Conservation (phyloP, 2,888 invertebrate genomes). For the Pandemis heparana region DNA sequence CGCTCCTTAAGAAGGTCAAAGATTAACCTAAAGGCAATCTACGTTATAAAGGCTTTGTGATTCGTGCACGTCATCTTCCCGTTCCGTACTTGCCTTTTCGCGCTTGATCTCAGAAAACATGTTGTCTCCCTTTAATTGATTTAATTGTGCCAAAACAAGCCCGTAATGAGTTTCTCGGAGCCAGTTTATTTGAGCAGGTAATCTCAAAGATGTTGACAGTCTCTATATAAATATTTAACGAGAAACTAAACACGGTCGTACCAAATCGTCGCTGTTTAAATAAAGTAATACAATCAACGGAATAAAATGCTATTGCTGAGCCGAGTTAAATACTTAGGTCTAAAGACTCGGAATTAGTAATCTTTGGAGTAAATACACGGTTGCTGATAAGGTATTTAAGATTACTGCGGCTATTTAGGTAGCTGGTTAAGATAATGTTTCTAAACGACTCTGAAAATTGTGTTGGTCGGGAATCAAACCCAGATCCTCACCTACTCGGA, state of each 20-base stretch:
- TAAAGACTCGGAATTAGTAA: neutral
- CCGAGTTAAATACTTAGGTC: neutral
- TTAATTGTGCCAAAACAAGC: constrained; percentile 35
- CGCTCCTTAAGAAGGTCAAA: too few species aligned
- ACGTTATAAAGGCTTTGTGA: neutral
- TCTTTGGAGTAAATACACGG: neutral
- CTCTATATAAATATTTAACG: constrained; percentile 31
- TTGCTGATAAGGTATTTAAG: too few species aligned
- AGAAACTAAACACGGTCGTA: constrained; percentile 23
- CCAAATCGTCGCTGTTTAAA: constrained; percentile 14
- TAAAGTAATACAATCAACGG: neutral
- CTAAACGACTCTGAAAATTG: too few species aligned
- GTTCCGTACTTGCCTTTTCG: constrained; percentile 10
- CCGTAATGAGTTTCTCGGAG: constrained; percentile 30
- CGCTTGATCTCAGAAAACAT: constrained; percentile 34
- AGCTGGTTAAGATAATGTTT: too few species aligned
- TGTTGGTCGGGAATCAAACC: too few species aligned
- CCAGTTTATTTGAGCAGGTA: constrained; percentile 30
- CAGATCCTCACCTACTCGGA: too few species aligned
- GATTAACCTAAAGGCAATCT: neutral
- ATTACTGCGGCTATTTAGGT: too few species aligned
- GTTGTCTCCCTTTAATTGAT: constrained; percentile 38
- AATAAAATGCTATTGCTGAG: neutral
- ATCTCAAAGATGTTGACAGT: constrained; percentile 35
- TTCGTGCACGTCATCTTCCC: neutral